Evolutionary conservation across 2,113 vertebrate genomes (phyloP).

Genomic region (Perccottus glenii): DNA sequence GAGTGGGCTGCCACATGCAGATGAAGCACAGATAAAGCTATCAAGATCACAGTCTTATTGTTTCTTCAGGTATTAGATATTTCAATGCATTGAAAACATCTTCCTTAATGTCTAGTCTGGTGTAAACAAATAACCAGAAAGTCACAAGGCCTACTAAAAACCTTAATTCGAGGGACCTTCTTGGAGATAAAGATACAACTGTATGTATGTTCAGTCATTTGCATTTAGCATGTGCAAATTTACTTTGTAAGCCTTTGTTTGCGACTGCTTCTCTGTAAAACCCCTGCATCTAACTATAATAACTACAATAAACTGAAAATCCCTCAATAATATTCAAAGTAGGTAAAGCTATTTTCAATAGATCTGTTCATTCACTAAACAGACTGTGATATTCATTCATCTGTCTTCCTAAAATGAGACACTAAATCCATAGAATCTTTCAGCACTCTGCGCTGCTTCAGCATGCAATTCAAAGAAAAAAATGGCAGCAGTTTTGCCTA

Average conservation of each 20-base stretch:
- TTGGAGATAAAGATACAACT: too few species aligned
- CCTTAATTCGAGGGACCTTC: too few species aligned
- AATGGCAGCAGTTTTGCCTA: constrained; percentile 17
- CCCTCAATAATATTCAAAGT: too few species aligned
- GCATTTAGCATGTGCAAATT: too few species aligned
- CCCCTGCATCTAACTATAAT: too few species aligned
- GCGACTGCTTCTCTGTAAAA: neutral
- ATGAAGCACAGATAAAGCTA: constrained; percentile 9
- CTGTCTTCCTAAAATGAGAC: neutral
- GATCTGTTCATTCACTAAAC: neutral
- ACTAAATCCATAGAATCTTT: neutral
- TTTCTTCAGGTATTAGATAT: neutral
- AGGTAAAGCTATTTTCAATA: too few species aligned
- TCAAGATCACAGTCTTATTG: constrained; percentile 15
- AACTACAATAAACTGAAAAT: too few species aligned
- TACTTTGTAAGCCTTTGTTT: neutral
- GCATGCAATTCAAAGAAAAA: neutral
- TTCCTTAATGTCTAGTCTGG: too few species aligned
- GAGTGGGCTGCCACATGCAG: constrained; percentile 4
- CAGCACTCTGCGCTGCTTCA: neutral
- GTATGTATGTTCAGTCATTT: too few species aligned
- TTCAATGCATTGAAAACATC: too few species aligned
- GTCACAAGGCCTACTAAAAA: too few species aligned
- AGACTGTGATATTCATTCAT: neutral
- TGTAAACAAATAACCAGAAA: too few species aligned